Evolutionary conservation across 1,140 invertebrate species (phyloP).

Genomic region (Pseudoatta argentina): DNA sequence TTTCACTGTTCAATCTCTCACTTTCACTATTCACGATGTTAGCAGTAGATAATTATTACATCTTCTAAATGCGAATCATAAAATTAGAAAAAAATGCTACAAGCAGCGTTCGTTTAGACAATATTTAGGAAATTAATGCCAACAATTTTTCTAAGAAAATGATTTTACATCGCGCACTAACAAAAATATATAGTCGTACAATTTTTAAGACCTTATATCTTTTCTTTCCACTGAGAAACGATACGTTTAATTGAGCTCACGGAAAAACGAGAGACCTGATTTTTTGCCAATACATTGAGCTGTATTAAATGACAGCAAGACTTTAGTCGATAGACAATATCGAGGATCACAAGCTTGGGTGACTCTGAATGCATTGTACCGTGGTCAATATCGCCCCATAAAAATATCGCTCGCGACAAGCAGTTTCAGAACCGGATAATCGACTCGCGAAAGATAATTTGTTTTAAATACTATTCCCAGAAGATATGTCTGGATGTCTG

Average conservation of each 20-base stretch:
- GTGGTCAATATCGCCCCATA: constrained; percentile 43
- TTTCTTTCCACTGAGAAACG: not conserved
- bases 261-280: not conserved
- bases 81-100: not conserved
- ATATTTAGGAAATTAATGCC: not conserved
- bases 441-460: constrained; percentile 33
- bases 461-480: not conserved
- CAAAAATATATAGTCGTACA: not conserved
- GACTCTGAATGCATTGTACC: constrained; percentile 35
- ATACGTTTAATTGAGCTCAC: not conserved
- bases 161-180: not conserved
- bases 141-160: constrained; percentile 14
- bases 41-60: not conserved
- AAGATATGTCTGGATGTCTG: not conserved
- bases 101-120: not conserved
- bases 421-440: constrained; percentile 52
- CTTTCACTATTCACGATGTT: constrained; percentile 28
- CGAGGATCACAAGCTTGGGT: constrained; percentile 34
- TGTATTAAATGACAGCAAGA: constrained; percentile 16
- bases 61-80: not conserved
- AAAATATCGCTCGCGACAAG: constrained; percentile 44
- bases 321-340: constrained; percentile 59
- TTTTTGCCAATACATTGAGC: not conserved
- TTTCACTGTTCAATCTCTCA: constrained; percentile 37
- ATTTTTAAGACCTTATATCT: not conserved